Base-by-base conservation (phyloP, 30 jellyfish, hydroid and myxozoan species). In the Aurelia sp. region DNA sequence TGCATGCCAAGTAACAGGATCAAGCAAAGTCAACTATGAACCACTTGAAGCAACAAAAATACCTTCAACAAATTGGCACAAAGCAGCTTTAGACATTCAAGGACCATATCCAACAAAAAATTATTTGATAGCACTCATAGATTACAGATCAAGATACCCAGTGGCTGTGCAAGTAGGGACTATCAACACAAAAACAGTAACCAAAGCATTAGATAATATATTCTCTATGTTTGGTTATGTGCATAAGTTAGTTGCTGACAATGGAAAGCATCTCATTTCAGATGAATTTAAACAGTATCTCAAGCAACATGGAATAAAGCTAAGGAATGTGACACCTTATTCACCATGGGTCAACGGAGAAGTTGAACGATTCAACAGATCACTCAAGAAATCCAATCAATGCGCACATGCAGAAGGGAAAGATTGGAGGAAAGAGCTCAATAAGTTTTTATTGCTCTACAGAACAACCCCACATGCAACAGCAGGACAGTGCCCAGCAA, bases 321-420 rank as follows among this genome's bases (percentile, higher is more conserved):
- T n/a, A n/a, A n/a, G n/a, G 40, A 65, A n/a, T n/a, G n/a, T n/a
- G n/a, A n/a, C n/a, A n/a, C n/a, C n/a, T n/a, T n/a, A n/a, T n/a
- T n/a, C n/a, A n/a, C n/a, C n/a, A n/a, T n/a, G n/a, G n/a, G n/a
- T n/a, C n/a, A n/a, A n/a, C n/a, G n/a, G n/a, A n/a, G n/a, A n/a
- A n/a, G n/a, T n/a, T n/a, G n/a, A n/a, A n/a, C n/a, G n/a, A n/a
- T n/a, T n/a, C n/a, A n/a, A 76, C 87, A 55, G 96, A 67, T 48
- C 90, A 31, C 86, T 76, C 48, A 87, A 76, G 60, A 87, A 67
- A 59, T 47, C 90, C 22, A 87, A 59, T 58, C 96, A 76, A 63
- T 53, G 80, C 16, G 85, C 96, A 30, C 40, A 59, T 31, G 96
- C 87, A 27, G 87, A 77, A 30, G 90, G 83, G 10, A 24, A 67